Base-by-base conservation (phyloP, 2,113 vertebrate species). In the Colistium nudipinnis region DNA sequence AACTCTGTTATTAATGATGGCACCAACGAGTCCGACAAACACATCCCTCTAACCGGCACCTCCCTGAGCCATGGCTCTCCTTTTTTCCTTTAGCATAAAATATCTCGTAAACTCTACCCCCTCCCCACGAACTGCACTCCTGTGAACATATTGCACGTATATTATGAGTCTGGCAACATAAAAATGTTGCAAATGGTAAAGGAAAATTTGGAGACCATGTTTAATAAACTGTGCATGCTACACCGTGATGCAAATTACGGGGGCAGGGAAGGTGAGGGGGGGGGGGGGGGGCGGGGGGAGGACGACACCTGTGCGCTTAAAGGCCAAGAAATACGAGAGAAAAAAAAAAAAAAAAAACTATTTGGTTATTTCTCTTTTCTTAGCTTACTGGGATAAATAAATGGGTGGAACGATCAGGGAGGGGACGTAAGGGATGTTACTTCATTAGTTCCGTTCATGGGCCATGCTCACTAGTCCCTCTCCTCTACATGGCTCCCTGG, bases 181-280 rank as follows among this genome's bases (percentile, higher is more conserved):
- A 72, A 82, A 66, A 81, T 74, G 67, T 51, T 53, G 71, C 82
- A 61, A 75, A 93, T 88, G 74, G 67, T 68, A 12, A 82, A 69
- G 59, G 45, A 59, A 80, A 66, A 69, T 12, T 22, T 76, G 60
- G 63, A 70, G 59, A 70, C 78, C 64, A 36, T 69, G 83, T 83
- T 74, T 91, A 85, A 89, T 87, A 91, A 94, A 95, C 93, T 94
- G 93, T 93, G 93, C 95, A 97, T 96, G 95, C 95, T 93, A 95
- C 92, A 95, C 80, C 76, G 88, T 80, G 72, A 87, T 83, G 80
- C 74, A 70, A 81, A 81, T 68, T 28, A 62, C 52, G 92, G 78
- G 88, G 69, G 68, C 45, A 74, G 67, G 80, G 17, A 91, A 47
- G 85, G 48, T 56, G 79, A 79, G 61, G 25, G 51, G 74, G 69